Conservation (phyloP, 2,888 invertebrate genomes). For the Galeruca laticollis region DNA sequence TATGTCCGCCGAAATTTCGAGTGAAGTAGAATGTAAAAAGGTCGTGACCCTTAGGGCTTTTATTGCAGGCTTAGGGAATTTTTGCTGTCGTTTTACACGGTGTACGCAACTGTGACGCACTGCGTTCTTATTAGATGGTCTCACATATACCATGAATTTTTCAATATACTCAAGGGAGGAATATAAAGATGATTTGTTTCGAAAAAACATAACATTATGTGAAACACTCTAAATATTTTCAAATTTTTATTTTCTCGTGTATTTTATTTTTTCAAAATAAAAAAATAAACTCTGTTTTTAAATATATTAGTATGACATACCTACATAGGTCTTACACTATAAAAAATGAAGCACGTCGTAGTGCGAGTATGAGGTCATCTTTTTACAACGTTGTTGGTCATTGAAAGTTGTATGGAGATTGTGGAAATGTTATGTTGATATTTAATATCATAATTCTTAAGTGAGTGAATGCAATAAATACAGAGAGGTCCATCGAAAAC, state of each 20-base stretch:
- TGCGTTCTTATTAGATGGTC: constrained; percentile 43
- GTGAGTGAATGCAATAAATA: too few species aligned
- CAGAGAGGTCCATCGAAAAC: too few species aligned
- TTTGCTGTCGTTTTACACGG: constrained; percentile 36
- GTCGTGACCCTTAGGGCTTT: constrained; percentile 41
- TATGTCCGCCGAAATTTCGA: constrained; percentile 39
- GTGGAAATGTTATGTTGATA: too few species aligned
- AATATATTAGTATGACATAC: too few species aligned
- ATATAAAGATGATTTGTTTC: not conserved
- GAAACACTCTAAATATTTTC: not conserved
- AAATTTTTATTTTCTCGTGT: not conserved
- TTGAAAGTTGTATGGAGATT: too few species aligned
- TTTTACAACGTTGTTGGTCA: too few species aligned
- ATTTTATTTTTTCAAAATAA: not conserved
- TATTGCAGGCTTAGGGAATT: constrained; percentile 40
- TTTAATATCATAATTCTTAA: too few species aligned
- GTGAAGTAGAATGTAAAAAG: constrained; percentile 37
- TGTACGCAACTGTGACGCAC: constrained; percentile 41
- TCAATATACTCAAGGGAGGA: constrained; percentile 32
- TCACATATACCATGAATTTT: constrained; percentile 32
- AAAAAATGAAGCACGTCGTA: too few species aligned
- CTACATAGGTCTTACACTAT: too few species aligned
- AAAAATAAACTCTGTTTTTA: too few species aligned
- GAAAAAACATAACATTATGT: constrained; percentile 4
- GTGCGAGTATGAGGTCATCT: too few species aligned